A percentile compares a stretch with the other conserved stretches of the same genome.
Evolutionary conservation across 2,113 vertebrate genomes (phyloP).

Genomic region (Ancistrus triradiatus): DNA sequence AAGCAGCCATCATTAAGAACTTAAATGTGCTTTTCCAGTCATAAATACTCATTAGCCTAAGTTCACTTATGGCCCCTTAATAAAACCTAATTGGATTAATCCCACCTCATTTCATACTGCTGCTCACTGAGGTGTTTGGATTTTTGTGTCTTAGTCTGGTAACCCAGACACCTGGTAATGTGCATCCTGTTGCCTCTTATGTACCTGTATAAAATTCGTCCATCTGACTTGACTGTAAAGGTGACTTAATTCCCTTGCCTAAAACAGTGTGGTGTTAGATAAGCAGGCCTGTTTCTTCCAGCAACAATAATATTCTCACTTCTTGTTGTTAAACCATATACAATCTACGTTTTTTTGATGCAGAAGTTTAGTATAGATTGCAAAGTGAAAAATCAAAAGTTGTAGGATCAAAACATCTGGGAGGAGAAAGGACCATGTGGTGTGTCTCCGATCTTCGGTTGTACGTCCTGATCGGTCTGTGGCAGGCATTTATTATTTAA

Average conservation of each 20-base stretch:
- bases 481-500: slow-evolving; percentile 40
- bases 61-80: slow-evolving; percentile 53
- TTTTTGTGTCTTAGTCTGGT: slow-evolving; percentile 45
- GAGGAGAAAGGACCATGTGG: not conserved
- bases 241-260: slow-evolving; percentile 59
- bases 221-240: slow-evolving; percentile 24
- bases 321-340: slow-evolving; percentile 7
- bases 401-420: not conserved
- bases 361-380: slow-evolving; percentile 23
- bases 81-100: slow-evolving; percentile 72
- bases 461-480: slow-evolving; percentile 2
- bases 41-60: slow-evolving; percentile 50
- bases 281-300: slow-evolving; percentile 51
- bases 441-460: not conserved
- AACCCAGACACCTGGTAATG: slow-evolving; percentile 64
- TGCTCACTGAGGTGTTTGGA: slow-evolving; percentile 45
- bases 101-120: slow-evolving; percentile 29
- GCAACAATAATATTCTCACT: slow-evolving; percentile 47
- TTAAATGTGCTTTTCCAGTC: slow-evolving; percentile 37
- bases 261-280: slow-evolving; percentile 52
- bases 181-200: slow-evolving; percentile 19
- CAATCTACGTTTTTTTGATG: slow-evolving; percentile 24
- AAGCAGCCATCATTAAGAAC: slow-evolving; percentile 41
- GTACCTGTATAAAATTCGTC: slow-evolving; percentile 4
- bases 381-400: slow-evolving; percentile 27